Conservation (phyloP, 2,888 invertebrate species). For the Nephrotoma flavescens region DNA sequence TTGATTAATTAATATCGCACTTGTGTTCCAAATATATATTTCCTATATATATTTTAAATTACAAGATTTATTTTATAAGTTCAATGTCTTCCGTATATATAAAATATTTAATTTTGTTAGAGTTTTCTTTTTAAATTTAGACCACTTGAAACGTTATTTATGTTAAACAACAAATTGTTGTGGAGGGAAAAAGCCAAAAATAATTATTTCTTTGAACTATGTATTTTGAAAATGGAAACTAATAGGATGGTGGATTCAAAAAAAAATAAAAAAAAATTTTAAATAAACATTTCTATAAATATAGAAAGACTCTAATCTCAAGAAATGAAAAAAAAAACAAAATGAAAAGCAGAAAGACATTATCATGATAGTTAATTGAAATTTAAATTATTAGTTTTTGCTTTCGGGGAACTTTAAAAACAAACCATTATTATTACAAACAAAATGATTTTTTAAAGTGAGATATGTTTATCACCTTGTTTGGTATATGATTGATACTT, state of each 20-base stretch:
- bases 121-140: neutral
- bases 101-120: neutral
- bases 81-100: neutral
- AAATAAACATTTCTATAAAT: neutral
- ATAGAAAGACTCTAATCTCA: neutral
- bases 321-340: neutral
- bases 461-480: neutral
- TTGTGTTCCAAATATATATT: neutral
- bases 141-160: neutral
- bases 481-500: neutral
- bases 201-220: neutral
- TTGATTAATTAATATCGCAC: neutral
- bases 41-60: neutral
- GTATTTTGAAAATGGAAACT: neutral
- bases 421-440: neutral
- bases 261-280: neutral
- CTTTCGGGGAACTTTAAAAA: neutral
- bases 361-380: neutral
- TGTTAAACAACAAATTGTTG: neutral
- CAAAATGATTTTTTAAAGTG: neutral
- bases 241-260: neutral
- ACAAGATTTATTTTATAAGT: neutral
- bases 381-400: neutral
- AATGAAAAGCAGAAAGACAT: neutral
- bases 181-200: neutral